These are phyloP conservation scores for Antechinus flavipes DNA, from an alignment of 2,113 vertebrate species.

Conservation along the genomic window DNA sequence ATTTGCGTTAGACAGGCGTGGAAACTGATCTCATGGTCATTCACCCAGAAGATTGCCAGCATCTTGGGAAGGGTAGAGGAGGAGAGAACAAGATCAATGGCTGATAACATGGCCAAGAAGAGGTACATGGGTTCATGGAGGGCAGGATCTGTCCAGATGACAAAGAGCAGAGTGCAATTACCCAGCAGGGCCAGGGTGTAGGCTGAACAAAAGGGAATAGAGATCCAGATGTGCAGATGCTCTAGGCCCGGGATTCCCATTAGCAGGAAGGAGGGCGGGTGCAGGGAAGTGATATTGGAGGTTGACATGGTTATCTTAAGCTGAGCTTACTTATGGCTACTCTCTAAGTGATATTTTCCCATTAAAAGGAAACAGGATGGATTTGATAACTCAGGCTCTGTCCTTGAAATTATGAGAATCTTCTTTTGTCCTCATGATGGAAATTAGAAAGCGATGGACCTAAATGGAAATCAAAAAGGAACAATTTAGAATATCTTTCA, in stretches of 20 bases:
- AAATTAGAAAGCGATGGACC: slow-evolving; percentile 4
- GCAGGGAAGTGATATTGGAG: slow-evolving; percentile 41
- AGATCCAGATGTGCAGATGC: slow-evolving; percentile 68
- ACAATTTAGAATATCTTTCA: neutral
- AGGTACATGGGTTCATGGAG: slow-evolving; percentile 75
- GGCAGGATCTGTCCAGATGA: slow-evolving; percentile 40
- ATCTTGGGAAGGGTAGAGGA: slow-evolving; percentile 63
- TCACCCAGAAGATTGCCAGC: slow-evolving; percentile 71
- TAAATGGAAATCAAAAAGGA: neutral
- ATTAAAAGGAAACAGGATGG: neutral
- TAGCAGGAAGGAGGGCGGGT: slow-evolving; percentile 65
- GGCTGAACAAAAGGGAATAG: slow-evolving; percentile 66
- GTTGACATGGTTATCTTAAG: slow-evolving; percentile 25
- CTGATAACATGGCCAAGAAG: slow-evolving; percentile 62
- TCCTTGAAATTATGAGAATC: neutral
- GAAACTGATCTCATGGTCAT: slow-evolving; percentile 51
- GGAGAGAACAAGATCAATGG: slow-evolving; percentile 62
- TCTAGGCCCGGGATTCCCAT: slow-evolving; percentile 70
- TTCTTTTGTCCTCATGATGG: neutral
- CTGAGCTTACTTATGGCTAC: neutral
- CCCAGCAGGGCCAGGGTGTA: slow-evolving; percentile 64
- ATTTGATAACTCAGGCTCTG: neutral
- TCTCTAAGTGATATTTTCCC: neutral
- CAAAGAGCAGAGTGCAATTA: slow-evolving; percentile 65
- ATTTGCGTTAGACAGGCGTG: slow-evolving; percentile 62